A percentile compares a stretch with the other conserved stretches of the same genome.
These are phyloP conservation scores for Sorex araneus DNA, from an alignment of 2,113 vertebrate species.

Conservation along the genomic window DNA sequence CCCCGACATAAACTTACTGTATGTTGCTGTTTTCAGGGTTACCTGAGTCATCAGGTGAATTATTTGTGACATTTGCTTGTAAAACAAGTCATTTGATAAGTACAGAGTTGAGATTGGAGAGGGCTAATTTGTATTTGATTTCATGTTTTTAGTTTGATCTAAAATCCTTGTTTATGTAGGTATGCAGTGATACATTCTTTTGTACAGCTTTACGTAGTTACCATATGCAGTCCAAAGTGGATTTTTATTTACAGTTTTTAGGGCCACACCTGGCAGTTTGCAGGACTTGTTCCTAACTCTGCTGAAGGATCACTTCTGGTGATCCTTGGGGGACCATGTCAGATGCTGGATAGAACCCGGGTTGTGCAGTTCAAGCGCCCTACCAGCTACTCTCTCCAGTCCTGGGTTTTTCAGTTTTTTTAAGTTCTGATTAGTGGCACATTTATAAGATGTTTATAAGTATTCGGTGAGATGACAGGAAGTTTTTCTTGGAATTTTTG, in stretches of 20 bases:
- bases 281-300: too few species aligned
- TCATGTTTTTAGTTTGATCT: slow-evolving; percentile 17
- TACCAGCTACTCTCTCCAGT: too few species aligned
- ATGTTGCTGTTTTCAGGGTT: slow-evolving; percentile 56
- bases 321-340: not conserved
- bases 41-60: slow-evolving; percentile 49
- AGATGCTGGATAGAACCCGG: too few species aligned
- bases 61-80: slow-evolving; percentile 67
- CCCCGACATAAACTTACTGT: not conserved
- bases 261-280: too few species aligned
- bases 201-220: slow-evolving; percentile 50
- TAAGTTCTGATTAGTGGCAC: slow-evolving; percentile 27
- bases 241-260: not conserved
- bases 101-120: slow-evolving; percentile 52
- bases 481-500: slow-evolving; percentile 71
- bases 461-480: slow-evolving; percentile 52
- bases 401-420: not conserved
- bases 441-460: slow-evolving; percentile 49
- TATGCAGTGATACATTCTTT: not conserved
- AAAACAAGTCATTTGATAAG: slow-evolving; percentile 50
- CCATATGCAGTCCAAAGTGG: slow-evolving; percentile 52
- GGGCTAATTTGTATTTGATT: slow-evolving; percentile 13
- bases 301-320: too few species aligned
- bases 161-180: slow-evolving; percentile 53
- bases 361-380: too few species aligned